phyloP scores from a whole-genome alignment of 2,113 vertebrate species.

The Austrofundulus limnaeus region DNA sequence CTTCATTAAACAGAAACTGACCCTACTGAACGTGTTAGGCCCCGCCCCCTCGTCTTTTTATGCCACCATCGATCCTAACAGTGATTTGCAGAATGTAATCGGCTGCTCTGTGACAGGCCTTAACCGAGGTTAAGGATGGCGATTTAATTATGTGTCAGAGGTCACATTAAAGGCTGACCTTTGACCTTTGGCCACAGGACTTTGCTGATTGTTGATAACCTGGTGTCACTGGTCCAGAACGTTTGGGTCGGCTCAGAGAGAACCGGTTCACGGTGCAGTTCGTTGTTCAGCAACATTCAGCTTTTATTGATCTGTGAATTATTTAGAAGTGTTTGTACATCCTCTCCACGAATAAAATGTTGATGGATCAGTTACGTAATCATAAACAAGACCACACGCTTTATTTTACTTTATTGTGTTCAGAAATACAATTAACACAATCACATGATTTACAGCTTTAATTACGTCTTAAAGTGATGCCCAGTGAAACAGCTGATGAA shows the following conservation, averaged over 20 bases:
- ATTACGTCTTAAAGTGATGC: background rate
- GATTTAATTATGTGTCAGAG: slow-evolving; percentile 81
- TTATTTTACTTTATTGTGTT: background rate
- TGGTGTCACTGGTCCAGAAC: slow-evolving; percentile 15
- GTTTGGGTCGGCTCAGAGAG: too few relatives aligned
- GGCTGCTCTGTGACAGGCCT: slow-evolving; percentile 69
- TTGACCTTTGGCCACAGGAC: slow-evolving; percentile 51
- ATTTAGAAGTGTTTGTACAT: background rate
- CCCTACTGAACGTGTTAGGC: slow-evolving; percentile 7
- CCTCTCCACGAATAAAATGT: background rate
- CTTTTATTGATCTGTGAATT: background rate
- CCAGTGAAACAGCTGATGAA: background rate
- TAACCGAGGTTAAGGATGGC: slow-evolving; percentile 81
- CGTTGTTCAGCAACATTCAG: background rate
- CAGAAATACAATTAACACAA: background rate
- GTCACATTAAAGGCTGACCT: slow-evolving; percentile 74
- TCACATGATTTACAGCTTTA: background rate
- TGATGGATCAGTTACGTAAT: too few relatives aligned
- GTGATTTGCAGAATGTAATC: slow-evolving; percentile 74
- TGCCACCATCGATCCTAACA: slow-evolving; percentile 61
- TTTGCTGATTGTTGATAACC: slow-evolving; percentile 53
- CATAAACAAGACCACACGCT: too few relatives aligned
- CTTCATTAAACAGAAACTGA: slow-evolving; percentile 65
- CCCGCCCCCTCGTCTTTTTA: slow-evolving; percentile 19
- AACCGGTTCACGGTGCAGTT: background rate